phyloP scores from a whole-genome alignment of 2,113 vertebrate genomes.

The Trinectes maculatus region DNA sequence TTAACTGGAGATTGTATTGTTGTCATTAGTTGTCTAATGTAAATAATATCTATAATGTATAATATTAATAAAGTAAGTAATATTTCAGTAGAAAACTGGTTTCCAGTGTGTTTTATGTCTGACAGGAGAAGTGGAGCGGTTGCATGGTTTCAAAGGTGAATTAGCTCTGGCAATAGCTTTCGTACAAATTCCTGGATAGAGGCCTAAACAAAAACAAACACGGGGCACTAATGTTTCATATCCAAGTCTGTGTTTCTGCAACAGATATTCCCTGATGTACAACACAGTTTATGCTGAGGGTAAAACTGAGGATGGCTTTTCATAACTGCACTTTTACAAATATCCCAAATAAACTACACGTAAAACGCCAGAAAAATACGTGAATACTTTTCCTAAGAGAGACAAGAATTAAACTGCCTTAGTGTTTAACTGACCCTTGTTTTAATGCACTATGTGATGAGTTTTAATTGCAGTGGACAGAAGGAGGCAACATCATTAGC shows the following conservation, averaged over 20 bases:
- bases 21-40: background rate
- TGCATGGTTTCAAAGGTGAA: slow-evolving; percentile 32
- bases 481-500: background rate
- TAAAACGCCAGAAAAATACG: too few relatives aligned
- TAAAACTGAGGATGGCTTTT: too few relatives aligned
- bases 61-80: background rate
- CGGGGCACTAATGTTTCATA: background rate
- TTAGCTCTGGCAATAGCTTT: background rate
- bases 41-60: too few relatives aligned
- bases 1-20: background rate
- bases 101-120: slow-evolving; percentile 7
- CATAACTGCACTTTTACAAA: too few relatives aligned
- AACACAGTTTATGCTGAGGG: too few relatives aligned
- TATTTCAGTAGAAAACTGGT: background rate
- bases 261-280: too few relatives aligned
- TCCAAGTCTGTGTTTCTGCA: background rate
- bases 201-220: slow-evolving; percentile 15
- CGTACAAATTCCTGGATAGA: slow-evolving; percentile 21
- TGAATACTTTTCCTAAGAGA: too few relatives aligned
- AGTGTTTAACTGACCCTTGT: slow-evolving; percentile 1
- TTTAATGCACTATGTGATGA: background rate
- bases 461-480: slow-evolving; percentile 11
- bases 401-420: too few relatives aligned
- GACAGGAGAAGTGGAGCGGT: background rate
- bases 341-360: too few relatives aligned